Evolutionary conservation across 2,797 vertebrate genomes (phyloP).

Genomic region (Euthynnus affinis): DNA sequence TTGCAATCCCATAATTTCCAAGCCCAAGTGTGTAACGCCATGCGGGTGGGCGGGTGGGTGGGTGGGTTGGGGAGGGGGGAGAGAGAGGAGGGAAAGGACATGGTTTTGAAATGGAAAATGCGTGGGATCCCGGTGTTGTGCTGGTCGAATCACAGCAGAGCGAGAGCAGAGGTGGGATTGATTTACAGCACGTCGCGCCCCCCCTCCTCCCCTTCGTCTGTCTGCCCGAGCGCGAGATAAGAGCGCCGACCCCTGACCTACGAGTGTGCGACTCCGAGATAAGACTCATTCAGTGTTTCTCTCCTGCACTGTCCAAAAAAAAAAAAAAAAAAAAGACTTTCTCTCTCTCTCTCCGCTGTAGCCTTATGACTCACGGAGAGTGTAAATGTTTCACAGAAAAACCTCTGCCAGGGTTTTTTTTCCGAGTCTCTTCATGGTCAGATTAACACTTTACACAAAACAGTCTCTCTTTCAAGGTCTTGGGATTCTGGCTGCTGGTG

Average conservation of each 20-base stretch:
- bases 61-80: no score
- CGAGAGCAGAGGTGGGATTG: constrained; percentile 36
- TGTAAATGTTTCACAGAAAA: no score
- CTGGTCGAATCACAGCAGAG: constrained; percentile 20
- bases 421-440: no score
- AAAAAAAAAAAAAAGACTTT: no score
- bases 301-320: not conserved
- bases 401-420: no score
- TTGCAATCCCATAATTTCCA: not conserved
- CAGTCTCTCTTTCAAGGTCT: no score
- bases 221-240: constrained; percentile 48
- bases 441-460: no score
- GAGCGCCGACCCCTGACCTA: constrained; percentile 33
- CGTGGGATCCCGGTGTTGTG: not conserved
- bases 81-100: no score
- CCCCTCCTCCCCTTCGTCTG: not conserved
- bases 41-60: no score
- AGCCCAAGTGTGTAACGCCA: no score
- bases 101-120: not conserved
- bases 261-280: constrained; percentile 37
- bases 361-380: not conserved
- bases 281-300: constrained; percentile 30
- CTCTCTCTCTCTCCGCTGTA: not conserved
- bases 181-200: constrained; percentile 31
- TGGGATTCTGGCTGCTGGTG: no score